Evolutionary conservation across 2,888 invertebrate species (phyloP).

Genomic region (Sphinx pinastri): DNA sequence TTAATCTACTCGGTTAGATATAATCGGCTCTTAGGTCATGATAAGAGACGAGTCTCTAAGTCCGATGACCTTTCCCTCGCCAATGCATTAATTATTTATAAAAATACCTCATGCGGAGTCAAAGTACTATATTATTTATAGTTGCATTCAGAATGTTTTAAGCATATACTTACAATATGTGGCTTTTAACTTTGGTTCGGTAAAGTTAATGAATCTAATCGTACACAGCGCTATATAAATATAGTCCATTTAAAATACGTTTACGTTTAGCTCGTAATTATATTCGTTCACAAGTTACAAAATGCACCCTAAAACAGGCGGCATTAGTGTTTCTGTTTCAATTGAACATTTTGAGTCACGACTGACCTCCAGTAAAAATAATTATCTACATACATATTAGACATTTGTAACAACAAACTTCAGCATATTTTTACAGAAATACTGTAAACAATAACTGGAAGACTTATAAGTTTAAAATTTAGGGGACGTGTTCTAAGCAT

Average conservation of each 20-base stretch:
- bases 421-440: neutral
- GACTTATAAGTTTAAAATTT: too few species aligned
- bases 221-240: too few species aligned
- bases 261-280: too few species aligned
- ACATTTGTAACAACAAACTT: neutral
- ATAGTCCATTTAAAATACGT: too few species aligned
- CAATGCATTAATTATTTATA: constrained; percentile 2
- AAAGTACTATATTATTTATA: neutral
- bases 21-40: neutral
- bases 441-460: neutral
- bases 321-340: too few species aligned
- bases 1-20: neutral
- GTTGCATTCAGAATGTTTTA: neutral
- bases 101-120: neutral
- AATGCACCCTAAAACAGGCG: too few species aligned
- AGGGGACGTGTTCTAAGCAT: too few species aligned
- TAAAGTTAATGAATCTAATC: too few species aligned
- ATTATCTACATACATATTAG: neutral
- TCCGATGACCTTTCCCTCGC: neutral
- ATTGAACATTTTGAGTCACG: too few species aligned
- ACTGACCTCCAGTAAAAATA: neutral
- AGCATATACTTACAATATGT: too few species aligned
- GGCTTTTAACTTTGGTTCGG: too few species aligned
- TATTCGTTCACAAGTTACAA: too few species aligned
- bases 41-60: neutral